Conservation (phyloP, 92 coral and sea anemone genomes). For the Micromussa lordhowensis region DNA sequence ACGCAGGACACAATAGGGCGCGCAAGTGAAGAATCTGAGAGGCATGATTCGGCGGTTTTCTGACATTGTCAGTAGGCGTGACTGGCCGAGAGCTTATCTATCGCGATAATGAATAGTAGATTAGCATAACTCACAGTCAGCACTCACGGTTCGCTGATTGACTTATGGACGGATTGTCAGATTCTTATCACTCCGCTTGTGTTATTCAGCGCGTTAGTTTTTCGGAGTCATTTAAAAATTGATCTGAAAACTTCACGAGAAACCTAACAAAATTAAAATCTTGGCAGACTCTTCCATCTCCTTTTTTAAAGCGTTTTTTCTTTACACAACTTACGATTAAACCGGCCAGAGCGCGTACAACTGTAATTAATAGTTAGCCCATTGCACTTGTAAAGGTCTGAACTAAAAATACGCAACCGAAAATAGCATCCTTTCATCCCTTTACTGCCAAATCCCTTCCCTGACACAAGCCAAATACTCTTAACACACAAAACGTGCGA, state of each 20-base stretch:
- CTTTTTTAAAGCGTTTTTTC: neutral
- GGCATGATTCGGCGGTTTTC: slow-evolving; percentile 49
- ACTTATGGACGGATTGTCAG: slow-evolving; percentile 68
- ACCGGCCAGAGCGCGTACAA: slow-evolving; percentile 16
- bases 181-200: slow-evolving; percentile 53
- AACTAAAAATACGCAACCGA: slow-evolving; percentile 46
- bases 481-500: neutral
- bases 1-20: slow-evolving; percentile 47
- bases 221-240: slow-evolving; percentile 22
- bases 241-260: neutral
- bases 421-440: slow-evolving; percentile 47
- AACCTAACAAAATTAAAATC: neutral
- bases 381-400: slow-evolving; percentile 35
- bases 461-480: slow-evolving; percentile 40
- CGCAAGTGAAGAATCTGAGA: slow-evolving; percentile 44
- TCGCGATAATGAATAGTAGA: slow-evolving; percentile 80
- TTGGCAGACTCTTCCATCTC: neutral
- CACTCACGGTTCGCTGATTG: slow-evolving; percentile 81
- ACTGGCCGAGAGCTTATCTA: slow-evolving; percentile 74
- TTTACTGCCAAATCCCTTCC: slow-evolving; percentile 29
- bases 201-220: slow-evolving; percentile 25
- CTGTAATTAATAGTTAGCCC: slow-evolving; percentile 21
- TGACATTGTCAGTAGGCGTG: slow-evolving; percentile 91
- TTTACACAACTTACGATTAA: neutral
- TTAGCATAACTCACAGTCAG: slow-evolving; percentile 88